phyloP scores from a whole-genome alignment of 2,113 vertebrate species.

The Trematocara variabile region DNA sequence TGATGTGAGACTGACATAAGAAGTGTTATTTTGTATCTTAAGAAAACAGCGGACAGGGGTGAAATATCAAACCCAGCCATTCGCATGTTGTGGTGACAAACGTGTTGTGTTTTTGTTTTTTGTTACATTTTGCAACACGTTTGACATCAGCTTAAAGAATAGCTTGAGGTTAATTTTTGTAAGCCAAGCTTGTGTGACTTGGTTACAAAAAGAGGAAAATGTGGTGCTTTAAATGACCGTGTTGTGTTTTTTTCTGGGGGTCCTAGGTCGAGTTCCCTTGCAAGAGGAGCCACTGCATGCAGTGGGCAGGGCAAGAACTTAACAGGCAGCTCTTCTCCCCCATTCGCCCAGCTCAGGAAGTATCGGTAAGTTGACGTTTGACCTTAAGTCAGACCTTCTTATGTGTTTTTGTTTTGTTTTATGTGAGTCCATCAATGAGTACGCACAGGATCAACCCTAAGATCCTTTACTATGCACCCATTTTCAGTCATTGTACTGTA shows the following conservation, averaged over 20 bases:
- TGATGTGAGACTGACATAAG: neutral
- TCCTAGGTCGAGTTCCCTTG: slow-evolving; percentile 87
- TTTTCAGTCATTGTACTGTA: neutral
- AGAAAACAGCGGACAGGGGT: neutral
- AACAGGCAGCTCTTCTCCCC: slow-evolving; percentile 88
- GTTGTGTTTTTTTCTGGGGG: neutral
- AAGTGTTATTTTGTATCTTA: neutral
- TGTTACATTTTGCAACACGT: neutral
- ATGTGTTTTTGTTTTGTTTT: neutral
- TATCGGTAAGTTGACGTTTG: slow-evolving; percentile 77
- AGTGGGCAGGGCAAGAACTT: slow-evolving; percentile 89
- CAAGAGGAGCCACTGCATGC: slow-evolving; percentile 83
- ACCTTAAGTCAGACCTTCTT: neutral
- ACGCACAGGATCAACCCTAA: neutral
- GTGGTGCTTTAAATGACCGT: neutral
- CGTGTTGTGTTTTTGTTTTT: neutral
- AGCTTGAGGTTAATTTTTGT: neutral
- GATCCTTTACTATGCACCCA: neutral
- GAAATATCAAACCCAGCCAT: neutral
- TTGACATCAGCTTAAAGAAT: neutral
- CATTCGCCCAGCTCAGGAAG: slow-evolving; percentile 77
- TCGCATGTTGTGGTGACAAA: neutral
- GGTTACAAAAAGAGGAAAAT: neutral
- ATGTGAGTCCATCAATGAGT: neutral
- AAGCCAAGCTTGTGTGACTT: neutral